Evolutionary conservation across 2,888 invertebrate genomes (phyloP), one percentile per base, ranked within the genome.

Genomic region (Himalopsyche kuldschensis): DNA sequence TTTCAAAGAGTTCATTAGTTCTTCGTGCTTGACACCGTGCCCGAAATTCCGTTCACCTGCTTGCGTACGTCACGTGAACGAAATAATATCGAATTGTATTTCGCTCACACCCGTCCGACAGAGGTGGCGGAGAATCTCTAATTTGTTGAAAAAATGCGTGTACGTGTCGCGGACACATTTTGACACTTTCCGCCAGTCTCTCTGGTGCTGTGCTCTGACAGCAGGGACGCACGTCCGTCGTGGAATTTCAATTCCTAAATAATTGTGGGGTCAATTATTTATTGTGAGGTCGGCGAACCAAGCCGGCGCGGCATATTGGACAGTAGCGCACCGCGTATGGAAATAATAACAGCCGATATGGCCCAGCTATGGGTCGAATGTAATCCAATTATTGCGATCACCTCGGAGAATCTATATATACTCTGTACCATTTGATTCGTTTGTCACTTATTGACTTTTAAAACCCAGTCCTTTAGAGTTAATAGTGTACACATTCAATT

Each of bases 201-300:
- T 69, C 24, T 27, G 69, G 41, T 41, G 41, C 41, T 69, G 27
- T 55, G 20, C 27, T 11, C 27, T 69, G 27, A n/a, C 15, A 69
- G 69, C 69, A 11, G 69, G 69, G 69, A 69, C 69, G 27, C 69
- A 69, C 69, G 69, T 69, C 69, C 69, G 69, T 24, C 27, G 69
- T 69, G 41, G 76, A 76, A 76, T 76, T 35, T 80, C 41, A 32
- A 80, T 80, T 80, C 35, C 24, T 80, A 63, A 80, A 80, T 80
- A 63, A 46, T 69, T 69, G 69, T 69, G 69, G 79, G 79, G 79
- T 80, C 79, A 80, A 80, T 69, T 69, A 69, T 69, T 69, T 69
- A 69, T 69, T 63, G 63, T 24, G 63, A 41, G 79, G 79, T 80
- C 79, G 79, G 20, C 69, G 69, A 35, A 35, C 79, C 32, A 31